Conservation (phyloP, 2,113 vertebrate genomes). For the Nerophis lumbriciformis region DNA sequence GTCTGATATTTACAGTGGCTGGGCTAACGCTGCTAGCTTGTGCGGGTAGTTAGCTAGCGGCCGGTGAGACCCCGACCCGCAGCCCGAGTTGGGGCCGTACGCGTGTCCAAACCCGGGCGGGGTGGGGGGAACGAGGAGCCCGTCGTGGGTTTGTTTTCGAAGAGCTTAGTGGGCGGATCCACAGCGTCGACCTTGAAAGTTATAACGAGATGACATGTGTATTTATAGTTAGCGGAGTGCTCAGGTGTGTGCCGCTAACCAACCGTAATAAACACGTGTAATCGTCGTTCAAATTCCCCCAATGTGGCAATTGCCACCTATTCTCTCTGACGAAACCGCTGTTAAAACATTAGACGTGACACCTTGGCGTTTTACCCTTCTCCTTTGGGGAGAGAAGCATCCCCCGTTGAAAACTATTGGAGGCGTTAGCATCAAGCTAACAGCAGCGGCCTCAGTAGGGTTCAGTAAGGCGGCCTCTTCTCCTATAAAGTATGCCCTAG, state of each 20-base stretch:
- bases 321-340: neutral
- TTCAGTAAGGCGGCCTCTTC: slow-evolving; percentile 16
- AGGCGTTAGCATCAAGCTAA: slow-evolving; percentile 47
- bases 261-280: neutral
- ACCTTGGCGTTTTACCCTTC: neutral
- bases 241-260: slow-evolving; percentile 6
- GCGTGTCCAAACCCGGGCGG: neutral
- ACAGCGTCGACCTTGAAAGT: slow-evolving; percentile 53
- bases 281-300: neutral
- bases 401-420: slow-evolving; percentile 41
- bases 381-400: slow-evolving; percentile 22
- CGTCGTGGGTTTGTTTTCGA: neutral
- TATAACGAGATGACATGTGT: slow-evolving; percentile 32
- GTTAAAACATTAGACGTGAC: neutral
- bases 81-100: slow-evolving; percentile 7
- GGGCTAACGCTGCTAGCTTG: slow-evolving; percentile 24
- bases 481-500: neutral
- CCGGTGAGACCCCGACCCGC: slow-evolving; percentile 21
- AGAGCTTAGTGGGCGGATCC: slow-evolving; percentile 26
- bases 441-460: slow-evolving; percentile 8
- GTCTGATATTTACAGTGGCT: slow-evolving; percentile 22
- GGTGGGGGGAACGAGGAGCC: no score
- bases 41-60: slow-evolving; percentile 15
- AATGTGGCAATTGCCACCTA: neutral
- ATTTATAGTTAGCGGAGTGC: slow-evolving; percentile 25